phyloP scores from a whole-genome alignment of 64 coral and sea anemone genomes.

The Trachythela sp. region DNA sequence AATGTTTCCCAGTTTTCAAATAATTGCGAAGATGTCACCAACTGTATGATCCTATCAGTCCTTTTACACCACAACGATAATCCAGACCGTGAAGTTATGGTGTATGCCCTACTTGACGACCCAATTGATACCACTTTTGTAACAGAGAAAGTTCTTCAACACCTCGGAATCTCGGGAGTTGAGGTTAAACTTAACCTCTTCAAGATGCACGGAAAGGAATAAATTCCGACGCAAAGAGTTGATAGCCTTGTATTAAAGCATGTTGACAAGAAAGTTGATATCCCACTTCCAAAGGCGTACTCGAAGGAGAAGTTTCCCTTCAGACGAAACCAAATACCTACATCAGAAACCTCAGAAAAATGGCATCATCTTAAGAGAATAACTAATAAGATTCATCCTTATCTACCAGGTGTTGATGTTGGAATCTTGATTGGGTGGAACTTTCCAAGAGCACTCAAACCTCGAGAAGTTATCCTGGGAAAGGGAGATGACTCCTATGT shows the following conservation, averaged over 20 bases:
- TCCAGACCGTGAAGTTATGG: slow-evolving; percentile 28
- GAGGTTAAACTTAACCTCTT: slow-evolving; percentile 37
- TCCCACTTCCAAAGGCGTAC: slow-evolving; percentile 49
- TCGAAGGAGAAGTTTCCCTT: slow-evolving; percentile 45
- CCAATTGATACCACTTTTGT: slow-evolving; percentile 64
- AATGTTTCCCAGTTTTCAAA: not conserved
- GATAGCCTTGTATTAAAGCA: slow-evolving; percentile 42
- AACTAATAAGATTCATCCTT: slow-evolving; percentile 30
- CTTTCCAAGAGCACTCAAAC: slow-evolving; percentile 55
- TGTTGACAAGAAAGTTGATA: slow-evolving; percentile 27
- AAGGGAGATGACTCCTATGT: slow-evolving; percentile 52
- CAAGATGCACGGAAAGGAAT: slow-evolving; percentile 61
- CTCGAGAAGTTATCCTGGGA: slow-evolving; percentile 55
- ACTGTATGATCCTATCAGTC: slow-evolving; percentile 54
- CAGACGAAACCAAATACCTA: slow-evolving; percentile 56
- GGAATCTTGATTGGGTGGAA: slow-evolving; percentile 59
- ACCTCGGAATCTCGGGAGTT: slow-evolving; percentile 24
- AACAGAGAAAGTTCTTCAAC: not conserved
- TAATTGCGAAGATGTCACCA: slow-evolving; percentile 30
- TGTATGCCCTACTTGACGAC: slow-evolving; percentile 65
- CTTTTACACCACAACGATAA: slow-evolving; percentile 44
- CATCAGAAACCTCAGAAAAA: slow-evolving; percentile 16
- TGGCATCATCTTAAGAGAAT: slow-evolving; percentile 54
- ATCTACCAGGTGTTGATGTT: slow-evolving; percentile 28
- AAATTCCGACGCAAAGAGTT: slow-evolving; percentile 26